Base-by-base conservation (phyloP, 2,113 vertebrate species). In the Pycnonotus jocosus region DNA sequence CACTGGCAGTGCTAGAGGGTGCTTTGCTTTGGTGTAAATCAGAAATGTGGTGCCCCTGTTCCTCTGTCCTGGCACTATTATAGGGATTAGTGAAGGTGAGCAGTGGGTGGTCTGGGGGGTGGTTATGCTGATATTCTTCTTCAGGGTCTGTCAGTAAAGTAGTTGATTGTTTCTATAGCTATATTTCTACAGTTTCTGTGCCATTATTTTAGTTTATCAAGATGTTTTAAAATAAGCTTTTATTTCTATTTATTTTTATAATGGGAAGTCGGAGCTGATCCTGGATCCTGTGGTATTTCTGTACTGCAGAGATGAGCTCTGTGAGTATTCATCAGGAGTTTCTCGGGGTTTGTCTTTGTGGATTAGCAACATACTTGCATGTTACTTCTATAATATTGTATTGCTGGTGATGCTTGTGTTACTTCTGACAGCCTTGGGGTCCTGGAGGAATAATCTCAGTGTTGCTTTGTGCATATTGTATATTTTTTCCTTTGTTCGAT, bases 161-260 rank as follows among this genome's bases (percentile, higher is more conserved):
- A 86, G 54, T 33, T 92, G 57, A 65, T 56, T 90, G 56, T 64
- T 88, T 82, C 45, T 87, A 0, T 50, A 45, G 50, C 20, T 86
- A 0, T 72, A 85, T 94, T 92, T 90, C 58, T 95, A 7, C 37
- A 33, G 37, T 83, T 80, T 93, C 44, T 93, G 35, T 88, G 37
- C 13, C 38, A 11, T 73, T 81, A 64, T 78, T 90, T 81, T 90
- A 90, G 68, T 82, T 91, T 91, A 76, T 57, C 23, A 17, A 86
- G 54, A 37, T 51, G 31, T 69, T 84, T 91, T 93, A 38, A 87
- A 94, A 80, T 42, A 84, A 81, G 74, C n/a, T 94, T 87, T 89
- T 89, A 61, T 90, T 94, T 95, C 80, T 90, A 56, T 60, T 92
- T 69, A 53, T 74, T 91, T 92, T 76, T 96, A 50, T 89, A 89